Base-by-base conservation (phyloP, 1,140 invertebrate species). In the Akabosia matsudoensis region DNA sequence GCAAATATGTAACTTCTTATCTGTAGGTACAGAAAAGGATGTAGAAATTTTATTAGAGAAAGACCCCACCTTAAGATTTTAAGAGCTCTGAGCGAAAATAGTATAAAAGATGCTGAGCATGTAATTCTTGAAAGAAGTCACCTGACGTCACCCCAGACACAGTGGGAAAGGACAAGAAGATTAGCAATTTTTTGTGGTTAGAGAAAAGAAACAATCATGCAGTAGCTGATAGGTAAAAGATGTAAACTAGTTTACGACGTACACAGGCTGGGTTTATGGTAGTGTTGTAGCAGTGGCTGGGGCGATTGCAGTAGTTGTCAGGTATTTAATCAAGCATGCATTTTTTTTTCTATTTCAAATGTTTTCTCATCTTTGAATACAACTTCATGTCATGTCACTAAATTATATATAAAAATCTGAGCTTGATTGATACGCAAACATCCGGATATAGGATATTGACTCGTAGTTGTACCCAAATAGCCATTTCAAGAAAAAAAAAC, bases 341-440 rank as follows among this genome's bases (percentile, higher is more conserved):
- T 45, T 45, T 10, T 45, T 45, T 10, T 45, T 18, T 56, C 54
- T 22, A n/a, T 56, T 22, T 56, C 10, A 56, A n/a, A 16, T 56
- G 10, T 16, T 56, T 56, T 16, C 22, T 3, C 22, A 4, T 24
- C 22, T 56, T 56, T 45, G 37, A 56, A n/a, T 10, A 56, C 54
- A 56, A 56, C 54, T 3, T 13, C 54, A 10, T 56, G 54, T 56
- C 54, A 56, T 56, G 54, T 56, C 54, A 56, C 54, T n/a, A 56
- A 18, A 45, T 7, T 24, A 56, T n/a, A 56, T 56, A 56, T n/a
- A 56, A 56, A 24, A 56, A 45, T 45, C 37, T 45, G 3, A 24
- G 22, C n/a, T 56, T 56, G 54, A 56, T 24, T 45, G 37, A 45
- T 45, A 45, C 7, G 18, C 7, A 56, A 22, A 56, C 10, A 56